These are phyloP conservation scores for Cavia porcellus DNA, from an alignment of 2,113 vertebrate species.

Conservation along the genomic window DNA sequence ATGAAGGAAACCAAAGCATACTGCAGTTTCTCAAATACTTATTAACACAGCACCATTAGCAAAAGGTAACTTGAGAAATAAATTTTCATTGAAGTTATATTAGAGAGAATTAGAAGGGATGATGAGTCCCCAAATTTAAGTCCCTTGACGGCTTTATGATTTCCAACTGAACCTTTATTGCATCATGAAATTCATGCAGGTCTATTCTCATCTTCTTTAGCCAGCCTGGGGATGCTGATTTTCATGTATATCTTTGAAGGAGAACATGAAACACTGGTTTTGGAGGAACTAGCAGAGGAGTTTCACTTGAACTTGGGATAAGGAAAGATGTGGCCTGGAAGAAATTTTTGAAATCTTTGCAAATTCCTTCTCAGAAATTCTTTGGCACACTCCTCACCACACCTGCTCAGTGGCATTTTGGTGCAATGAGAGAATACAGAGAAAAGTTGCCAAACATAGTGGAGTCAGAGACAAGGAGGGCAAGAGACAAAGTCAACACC, in stretches of 20 bases:
- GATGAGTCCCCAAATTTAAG: not conserved
- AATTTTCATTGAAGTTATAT: not conserved
- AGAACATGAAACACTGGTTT: constrained; percentile 43
- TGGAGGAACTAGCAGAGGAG: not conserved
- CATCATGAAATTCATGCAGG: not conserved
- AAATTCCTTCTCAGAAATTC: not conserved
- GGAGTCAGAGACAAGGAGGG: not conserved
- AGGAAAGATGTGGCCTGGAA: not conserved
- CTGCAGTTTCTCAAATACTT: constrained; percentile 68
- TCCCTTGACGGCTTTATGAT: not conserved
- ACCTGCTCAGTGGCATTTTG: not conserved
- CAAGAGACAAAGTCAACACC: not conserved
- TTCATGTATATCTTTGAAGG: constrained; percentile 38
- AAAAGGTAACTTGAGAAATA: not conserved
- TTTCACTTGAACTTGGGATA: not conserved
- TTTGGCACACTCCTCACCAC: not conserved
- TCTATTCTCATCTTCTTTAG: not conserved
- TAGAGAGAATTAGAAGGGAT: not conserved
- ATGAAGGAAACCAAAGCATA: constrained; percentile 57
- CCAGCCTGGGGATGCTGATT: not conserved
- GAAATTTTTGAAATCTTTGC: constrained; percentile 32
- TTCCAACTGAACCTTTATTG: not conserved
- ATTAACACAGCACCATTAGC: constrained; percentile 48
- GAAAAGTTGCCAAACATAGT: not conserved
- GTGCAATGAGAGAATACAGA: not conserved